A percentile compares a stretch with the other conserved stretches of the same genome.
These are phyloP conservation scores for Ischnura elegans DNA, from an alignment of 2,888 invertebrate genomes.

Conservation along the genomic window DNA sequence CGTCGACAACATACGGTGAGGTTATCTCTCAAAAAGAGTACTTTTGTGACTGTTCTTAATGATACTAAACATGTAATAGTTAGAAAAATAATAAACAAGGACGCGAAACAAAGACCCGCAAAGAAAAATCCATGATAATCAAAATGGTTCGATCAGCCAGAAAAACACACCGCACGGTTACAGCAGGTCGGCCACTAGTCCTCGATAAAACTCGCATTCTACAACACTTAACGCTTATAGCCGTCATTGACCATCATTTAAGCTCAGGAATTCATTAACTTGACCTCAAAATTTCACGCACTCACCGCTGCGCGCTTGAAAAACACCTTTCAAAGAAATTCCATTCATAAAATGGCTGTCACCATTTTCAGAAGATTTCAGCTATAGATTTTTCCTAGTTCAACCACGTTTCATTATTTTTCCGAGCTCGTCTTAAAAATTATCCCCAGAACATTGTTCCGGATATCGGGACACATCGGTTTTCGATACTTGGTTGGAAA, in stretches of 20 bases:
- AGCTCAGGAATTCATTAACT: neutral
- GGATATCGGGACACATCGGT: constrained; percentile 18
- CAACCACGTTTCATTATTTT: neutral
- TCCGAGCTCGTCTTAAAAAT: neutral
- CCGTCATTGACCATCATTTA: neutral
- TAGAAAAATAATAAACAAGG: too few relatives aligned
- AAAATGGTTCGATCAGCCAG: too few relatives aligned
- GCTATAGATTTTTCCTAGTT: neutral
- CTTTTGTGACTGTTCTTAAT: too few relatives aligned
- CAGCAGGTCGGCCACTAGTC: neutral
- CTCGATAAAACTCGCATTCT: neutral
- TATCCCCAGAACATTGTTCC: neutral
- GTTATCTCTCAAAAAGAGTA: too few relatives aligned
- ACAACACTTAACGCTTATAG: neutral
- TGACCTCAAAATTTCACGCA: neutral
- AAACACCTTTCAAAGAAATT: neutral
- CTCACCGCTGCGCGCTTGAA: neutral
- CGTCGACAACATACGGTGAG: too few relatives aligned
- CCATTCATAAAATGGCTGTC: neutral
- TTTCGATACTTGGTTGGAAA: neutral
- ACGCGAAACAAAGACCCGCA: too few relatives aligned
- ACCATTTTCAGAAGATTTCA: neutral
- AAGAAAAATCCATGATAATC: too few relatives aligned
- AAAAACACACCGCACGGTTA: neutral
- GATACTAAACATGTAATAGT: too few relatives aligned